Conservation (phyloP, 2,888 invertebrate genomes). For the Mesopsocus fuscifrons region DNA sequence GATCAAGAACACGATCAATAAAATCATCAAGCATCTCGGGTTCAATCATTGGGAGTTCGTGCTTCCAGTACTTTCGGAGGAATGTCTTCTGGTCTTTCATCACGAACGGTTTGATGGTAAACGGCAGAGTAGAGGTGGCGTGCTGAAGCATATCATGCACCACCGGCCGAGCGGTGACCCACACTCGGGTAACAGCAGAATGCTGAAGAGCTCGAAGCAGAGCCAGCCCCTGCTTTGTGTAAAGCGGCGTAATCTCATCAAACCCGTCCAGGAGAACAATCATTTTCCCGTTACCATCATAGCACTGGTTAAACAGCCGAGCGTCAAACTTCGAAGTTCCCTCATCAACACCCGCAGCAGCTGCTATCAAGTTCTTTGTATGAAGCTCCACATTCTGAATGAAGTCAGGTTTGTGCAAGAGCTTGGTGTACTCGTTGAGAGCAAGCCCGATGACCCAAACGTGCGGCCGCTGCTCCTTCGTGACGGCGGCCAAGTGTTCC, state of each 20-base stretch:
- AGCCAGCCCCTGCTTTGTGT: conserved; percentile 3
- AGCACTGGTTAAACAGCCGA: conserved; percentile 4
- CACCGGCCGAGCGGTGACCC: neutral
- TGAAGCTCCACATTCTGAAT: neutral
- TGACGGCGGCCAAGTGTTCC: neutral
- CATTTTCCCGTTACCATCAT: conserved; percentile 1
- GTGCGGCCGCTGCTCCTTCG: neutral
- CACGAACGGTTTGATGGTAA: neutral
- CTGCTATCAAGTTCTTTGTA: neutral
- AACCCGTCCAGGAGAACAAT: conserved; percentile 9
- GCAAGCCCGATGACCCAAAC: neutral
- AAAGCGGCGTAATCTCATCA: conserved; percentile 10
- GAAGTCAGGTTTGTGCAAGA: neutral
- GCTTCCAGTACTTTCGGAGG: neutral
- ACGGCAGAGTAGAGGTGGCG: neutral
- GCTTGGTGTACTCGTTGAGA: conserved; percentile 6
- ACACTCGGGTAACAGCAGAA: neutral
- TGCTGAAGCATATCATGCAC: neutral
- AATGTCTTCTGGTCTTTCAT: neutral
- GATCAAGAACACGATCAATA: neutral
- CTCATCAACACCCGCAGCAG: neutral
- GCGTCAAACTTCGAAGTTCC: neutral
- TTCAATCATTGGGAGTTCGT: neutral
- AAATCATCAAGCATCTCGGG: neutral
- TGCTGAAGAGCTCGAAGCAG: neutral